phyloP scores from a whole-genome alignment of 2,113 vertebrate genomes.

The Arvicanthis niloticus region DNA sequence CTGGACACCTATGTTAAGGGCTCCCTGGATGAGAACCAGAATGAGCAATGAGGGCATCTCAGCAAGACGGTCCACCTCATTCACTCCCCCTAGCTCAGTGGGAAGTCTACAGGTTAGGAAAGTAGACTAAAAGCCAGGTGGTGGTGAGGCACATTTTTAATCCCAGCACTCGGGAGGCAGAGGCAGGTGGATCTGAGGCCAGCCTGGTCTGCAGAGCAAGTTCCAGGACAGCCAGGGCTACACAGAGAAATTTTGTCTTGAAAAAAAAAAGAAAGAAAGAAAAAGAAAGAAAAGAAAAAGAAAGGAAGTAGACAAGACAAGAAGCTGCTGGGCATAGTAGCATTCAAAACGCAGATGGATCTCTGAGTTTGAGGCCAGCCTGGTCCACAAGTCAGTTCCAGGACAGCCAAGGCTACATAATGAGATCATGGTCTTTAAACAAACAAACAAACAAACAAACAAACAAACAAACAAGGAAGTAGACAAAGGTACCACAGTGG shows the following conservation, averaged over 20 bases:
- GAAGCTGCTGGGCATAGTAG: not conserved
- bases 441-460: not conserved
- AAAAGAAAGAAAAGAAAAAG: not conserved
- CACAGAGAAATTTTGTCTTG: not conserved
- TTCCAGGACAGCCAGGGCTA: not conserved
- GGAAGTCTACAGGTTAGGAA: not conserved
- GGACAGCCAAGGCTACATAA: not conserved
- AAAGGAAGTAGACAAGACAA: not conserved
- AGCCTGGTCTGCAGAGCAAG: not conserved
- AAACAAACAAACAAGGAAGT: not conserved
- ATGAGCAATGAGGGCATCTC: not conserved
- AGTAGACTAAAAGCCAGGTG: not conserved
- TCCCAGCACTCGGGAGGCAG: not conserved
- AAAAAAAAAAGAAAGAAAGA: not conserved
- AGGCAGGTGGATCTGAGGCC: not conserved
- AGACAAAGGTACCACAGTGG: not conserved
- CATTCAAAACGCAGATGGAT: not conserved
- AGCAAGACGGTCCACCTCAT: not conserved
- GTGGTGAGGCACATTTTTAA: not conserved
- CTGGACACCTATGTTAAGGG: not conserved
- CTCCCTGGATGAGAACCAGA: not conserved
- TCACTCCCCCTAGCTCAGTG: not conserved
- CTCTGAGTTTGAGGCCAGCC: not conserved
- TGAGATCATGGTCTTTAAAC: not conserved
- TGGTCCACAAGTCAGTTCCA: not conserved